A percentile compares a stretch with the other conserved stretches of the same genome.
Conservation (phyloP, 1,140 invertebrate genomes). For the Calephelis nemesis region DNA sequence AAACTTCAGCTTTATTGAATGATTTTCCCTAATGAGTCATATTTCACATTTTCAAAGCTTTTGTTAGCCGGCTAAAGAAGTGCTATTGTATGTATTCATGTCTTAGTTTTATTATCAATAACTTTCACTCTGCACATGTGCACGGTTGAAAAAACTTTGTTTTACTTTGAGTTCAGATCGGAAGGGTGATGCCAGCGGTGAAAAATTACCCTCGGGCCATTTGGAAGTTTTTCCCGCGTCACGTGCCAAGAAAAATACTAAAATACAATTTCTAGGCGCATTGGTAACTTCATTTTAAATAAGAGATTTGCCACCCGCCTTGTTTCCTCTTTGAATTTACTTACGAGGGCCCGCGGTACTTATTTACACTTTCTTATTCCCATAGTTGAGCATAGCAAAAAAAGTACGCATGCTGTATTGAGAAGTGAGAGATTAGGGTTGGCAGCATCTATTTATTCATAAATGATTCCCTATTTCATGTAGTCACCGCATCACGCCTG, state of each 20-base stretch:
- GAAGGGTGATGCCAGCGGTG: constrained; percentile 30
- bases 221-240: constrained; percentile 52
- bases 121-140: constrained; percentile 10
- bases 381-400: too few species aligned
- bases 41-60: background rate
- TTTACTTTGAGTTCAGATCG: constrained; percentile 21
- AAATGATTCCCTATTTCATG: too few species aligned
- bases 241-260: constrained; percentile 55
- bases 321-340: constrained; percentile 46
- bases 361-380: constrained; percentile 48
- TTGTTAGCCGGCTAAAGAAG: background rate
- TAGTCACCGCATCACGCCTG: too few species aligned
- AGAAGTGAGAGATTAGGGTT: too few species aligned
- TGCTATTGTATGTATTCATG: background rate
- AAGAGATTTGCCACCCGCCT: constrained; percentile 50
- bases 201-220: constrained; percentile 37
- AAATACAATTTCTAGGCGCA: constrained; percentile 58
- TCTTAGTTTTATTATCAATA: constrained; percentile 14
- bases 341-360: constrained; percentile 35
- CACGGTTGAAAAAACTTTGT: constrained; percentile 11
- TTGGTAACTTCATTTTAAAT: constrained; percentile 66
- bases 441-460: too few species aligned
- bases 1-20: background rate
- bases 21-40: background rate
- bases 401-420: constrained; percentile 19